Evolutionary conservation across 2,113 vertebrate species (phyloP).

Genomic region (Oncorhynchus kisutch): DNA sequence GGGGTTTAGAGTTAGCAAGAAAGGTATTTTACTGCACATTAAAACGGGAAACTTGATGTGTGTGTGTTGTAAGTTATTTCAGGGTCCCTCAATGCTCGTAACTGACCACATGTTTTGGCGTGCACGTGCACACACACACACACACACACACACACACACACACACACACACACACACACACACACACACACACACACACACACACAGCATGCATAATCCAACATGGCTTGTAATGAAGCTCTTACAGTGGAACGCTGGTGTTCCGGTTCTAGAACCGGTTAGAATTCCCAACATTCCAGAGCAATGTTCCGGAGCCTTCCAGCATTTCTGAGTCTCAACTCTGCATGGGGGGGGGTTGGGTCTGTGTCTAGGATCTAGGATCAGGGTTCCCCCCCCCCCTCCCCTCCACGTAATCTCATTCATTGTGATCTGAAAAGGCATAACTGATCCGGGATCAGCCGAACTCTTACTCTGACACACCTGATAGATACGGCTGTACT

Average conservation of each 20-base stretch:
- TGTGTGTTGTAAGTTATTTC: background rate
- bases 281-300: constrained; percentile 41
- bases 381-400: too few relatives aligned
- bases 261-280: constrained; percentile 14
- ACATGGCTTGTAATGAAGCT: constrained; percentile 47
- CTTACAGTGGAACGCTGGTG: constrained; percentile 40
- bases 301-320: constrained; percentile 37
- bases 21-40: too few relatives aligned
- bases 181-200: too few relatives aligned
- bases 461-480: too few relatives aligned
- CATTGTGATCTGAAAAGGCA: too few relatives aligned
- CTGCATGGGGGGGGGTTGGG: constrained; percentile 20
- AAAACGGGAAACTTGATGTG: background rate
- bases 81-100: background rate
- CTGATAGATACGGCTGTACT: too few relatives aligned
- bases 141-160: background rate
- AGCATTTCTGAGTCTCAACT: constrained; percentile 25
- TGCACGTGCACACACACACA: background rate
- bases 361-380: constrained; percentile 25
- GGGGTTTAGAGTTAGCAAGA: too few relatives aligned
- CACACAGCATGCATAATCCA: constrained; percentile 23
- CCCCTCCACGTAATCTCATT: too few relatives aligned
- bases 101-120: background rate
- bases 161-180: background rate
- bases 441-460: too few relatives aligned